These are phyloP conservation scores for Calvadosia cruxmelitensis DNA, from an alignment of 30 jellyfish, hydroid and myxozoan genomes.

Conservation along the genomic window DNA sequence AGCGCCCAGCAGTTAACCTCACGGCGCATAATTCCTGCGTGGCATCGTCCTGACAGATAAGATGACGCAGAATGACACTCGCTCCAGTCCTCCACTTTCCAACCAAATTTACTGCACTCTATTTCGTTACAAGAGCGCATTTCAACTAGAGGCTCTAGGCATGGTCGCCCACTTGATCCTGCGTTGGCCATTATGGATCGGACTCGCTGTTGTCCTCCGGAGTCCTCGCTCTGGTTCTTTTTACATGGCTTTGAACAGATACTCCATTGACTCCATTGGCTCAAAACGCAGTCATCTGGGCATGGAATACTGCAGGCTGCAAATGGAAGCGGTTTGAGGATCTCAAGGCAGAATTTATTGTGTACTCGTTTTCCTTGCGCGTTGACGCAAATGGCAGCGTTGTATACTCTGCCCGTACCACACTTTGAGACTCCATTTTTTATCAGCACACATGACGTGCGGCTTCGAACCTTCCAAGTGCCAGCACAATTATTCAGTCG, in stretches of 20 bases:
- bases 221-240: no score
- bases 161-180: constrained; percentile 53
- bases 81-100: constrained; percentile 30
- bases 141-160: constrained; percentile 19
- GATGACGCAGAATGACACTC: constrained; percentile 13
- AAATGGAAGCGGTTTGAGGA: constrained; percentile 28
- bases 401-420: constrained; percentile 44
- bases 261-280: no score
- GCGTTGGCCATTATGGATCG: constrained; percentile 33
- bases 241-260: no score
- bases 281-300: constrained; percentile 62
- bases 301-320: constrained; percentile 48
- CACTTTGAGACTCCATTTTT: constrained; percentile 40
- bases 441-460: constrained; percentile 31
- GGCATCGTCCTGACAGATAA: constrained; percentile 1
- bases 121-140: constrained; percentile 34
- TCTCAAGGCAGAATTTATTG: constrained; percentile 18
- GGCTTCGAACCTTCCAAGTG: constrained; percentile 44
- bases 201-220: constrained; percentile 14
- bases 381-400: constrained; percentile 50
- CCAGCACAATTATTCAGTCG: constrained; percentile 24
- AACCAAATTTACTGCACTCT: constrained; percentile 32
- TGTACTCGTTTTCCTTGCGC: constrained; percentile 39
- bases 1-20: no score
- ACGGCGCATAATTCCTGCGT: background rate